Evolutionary conservation across 1,140 invertebrate genomes (phyloP), one percentile per base, ranked within the genome.

Genomic region (Panonychus citri): DNA sequence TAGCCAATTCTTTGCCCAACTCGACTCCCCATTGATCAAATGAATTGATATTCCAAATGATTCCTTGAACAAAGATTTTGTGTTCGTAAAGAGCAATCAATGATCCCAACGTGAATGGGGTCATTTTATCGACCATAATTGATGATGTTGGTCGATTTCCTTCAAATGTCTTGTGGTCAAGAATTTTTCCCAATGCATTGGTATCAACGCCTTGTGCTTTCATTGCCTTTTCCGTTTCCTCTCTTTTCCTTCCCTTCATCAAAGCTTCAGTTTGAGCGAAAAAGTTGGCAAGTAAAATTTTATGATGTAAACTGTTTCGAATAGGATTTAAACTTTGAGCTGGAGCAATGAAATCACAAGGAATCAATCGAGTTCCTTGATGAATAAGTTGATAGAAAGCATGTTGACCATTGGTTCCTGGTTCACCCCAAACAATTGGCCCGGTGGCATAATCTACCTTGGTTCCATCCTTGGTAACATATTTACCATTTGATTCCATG

Each of bases 21-120:
- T 99, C 95, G 57, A 98, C 94, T 49, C 82, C 95, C 91, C 93
- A 99, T 70, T 99, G 95, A 74, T 99, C 95, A 71, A 83, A 99
- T 0, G 93, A 97, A 70, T 99, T 99, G 64, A 99, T 95, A 69
- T 95, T 85, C 95, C 95, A 99, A 64, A 99, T 89, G 17, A 93
- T 78, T 56, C 94, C 94, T 73, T 99, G 94, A 2, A 82, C 80
- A 73, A 98, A 98, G 63, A 99, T 98, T 72, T 99, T 99, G 68
- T 95, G 89, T 70, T 98, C 94, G 69, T 99, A 98, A 68, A 89
- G 78, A 89, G 85, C 91, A 69, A 98, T 95, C n/a, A 99, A 73
- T 48, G 81, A 80, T 58, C 95, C 95, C 19, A 99, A 75, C 7
- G 77, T 89, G 72, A 95, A 95, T 10, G 95, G 94, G 12, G 84